These are phyloP conservation scores for Pollicipes pollicipes DNA, from an alignment of 1,140 invertebrate species.

Conservation along the genomic window DNA sequence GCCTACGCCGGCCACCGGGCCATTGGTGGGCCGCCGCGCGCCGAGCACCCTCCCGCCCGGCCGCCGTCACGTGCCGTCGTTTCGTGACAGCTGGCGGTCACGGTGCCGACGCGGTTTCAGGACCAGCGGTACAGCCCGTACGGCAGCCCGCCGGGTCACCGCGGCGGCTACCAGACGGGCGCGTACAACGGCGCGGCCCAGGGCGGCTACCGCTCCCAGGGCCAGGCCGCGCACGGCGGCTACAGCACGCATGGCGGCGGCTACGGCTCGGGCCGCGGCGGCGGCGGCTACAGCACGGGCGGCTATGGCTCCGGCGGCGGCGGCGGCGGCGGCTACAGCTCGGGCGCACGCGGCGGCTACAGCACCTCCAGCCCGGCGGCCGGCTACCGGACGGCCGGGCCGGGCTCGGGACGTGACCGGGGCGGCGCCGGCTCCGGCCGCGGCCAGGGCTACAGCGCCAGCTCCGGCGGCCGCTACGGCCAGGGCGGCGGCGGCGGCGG, in stretches of 20 bases:
- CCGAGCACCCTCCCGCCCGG: too few relatives aligned
- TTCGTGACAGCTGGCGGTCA: too few relatives aligned
- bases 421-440: neutral
- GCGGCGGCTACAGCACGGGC: neutral
- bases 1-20: too few relatives aligned
- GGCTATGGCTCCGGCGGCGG: neutral
- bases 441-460: neutral
- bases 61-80: too few relatives aligned
- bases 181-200: too few relatives aligned
- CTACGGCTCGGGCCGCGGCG: neutral
- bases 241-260: neutral
- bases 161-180: too few relatives aligned
- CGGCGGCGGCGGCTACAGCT: conserved; percentile 1
- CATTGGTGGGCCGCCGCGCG: too few relatives aligned
- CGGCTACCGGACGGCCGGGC: neutral
- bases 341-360: neutral
- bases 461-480: neutral
- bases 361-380: neutral
- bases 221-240: neutral
- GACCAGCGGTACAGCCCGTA: neutral
- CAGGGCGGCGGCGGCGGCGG: too few relatives aligned
- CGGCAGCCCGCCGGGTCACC: neutral
- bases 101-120: too few relatives aligned
- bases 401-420: neutral
- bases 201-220: neutral